A percentile compares a stretch with the other conserved stretches of the same genome.
Conservation (phyloP, 2,113 vertebrate species). For the Rutilus rutilus region DNA sequence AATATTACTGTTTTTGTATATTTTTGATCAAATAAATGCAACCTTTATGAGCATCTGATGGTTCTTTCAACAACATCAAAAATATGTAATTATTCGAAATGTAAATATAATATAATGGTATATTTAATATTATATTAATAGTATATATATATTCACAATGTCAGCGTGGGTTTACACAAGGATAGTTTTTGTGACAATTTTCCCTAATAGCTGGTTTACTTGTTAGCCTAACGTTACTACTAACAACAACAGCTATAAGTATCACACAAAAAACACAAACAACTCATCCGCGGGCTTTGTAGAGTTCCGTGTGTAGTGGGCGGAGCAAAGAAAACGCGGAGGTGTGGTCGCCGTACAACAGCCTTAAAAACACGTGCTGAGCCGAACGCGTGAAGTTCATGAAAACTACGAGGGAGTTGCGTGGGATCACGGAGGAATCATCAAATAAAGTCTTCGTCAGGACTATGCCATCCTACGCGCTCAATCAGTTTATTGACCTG, state of each 20-base stretch:
- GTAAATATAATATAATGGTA: too few relatives aligned
- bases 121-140: too few relatives aligned
- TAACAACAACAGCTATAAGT: neutral
- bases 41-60: neutral
- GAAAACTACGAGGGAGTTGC: constrained; percentile 24
- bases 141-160: too few relatives aligned
- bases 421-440: neutral
- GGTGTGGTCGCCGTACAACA: constrained; percentile 53
- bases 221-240: neutral
- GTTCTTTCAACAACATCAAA: neutral
- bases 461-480: constrained; percentile 72
- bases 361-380: constrained; percentile 77
- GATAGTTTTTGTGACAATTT: neutral
- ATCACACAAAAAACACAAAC: neutral
- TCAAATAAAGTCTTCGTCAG: constrained; percentile 4
- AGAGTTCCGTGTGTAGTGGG: constrained; percentile 49
- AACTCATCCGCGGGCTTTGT: constrained; percentile 24
- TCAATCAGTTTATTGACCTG: constrained; percentile 69
- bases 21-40: neutral
- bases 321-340: constrained; percentile 54
- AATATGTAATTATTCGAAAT: neutral
- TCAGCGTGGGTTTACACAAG: too few relatives aligned
- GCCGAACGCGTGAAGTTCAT: constrained; percentile 35
- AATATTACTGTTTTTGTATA: neutral
- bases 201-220: neutral